Percentiles rank a stretch among this genome's conserved stretches.
Evolutionary conservation across 2,888 invertebrate species (phyloP).

Genomic region (Lutraria lutraria): DNA sequence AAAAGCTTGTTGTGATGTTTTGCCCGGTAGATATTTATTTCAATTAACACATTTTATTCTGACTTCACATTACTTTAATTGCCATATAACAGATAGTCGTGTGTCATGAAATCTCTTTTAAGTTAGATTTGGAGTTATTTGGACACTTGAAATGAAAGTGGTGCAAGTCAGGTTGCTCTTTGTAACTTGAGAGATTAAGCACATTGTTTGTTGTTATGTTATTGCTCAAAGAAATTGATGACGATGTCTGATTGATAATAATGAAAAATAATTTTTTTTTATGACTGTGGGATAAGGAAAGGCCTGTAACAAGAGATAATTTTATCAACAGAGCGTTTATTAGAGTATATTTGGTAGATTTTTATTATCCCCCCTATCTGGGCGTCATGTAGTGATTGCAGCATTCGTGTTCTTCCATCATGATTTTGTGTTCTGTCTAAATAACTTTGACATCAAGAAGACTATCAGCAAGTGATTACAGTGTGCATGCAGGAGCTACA

Average conservation of each 20-base stretch:
- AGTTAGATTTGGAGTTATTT: background rate
- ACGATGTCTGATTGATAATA: background rate
- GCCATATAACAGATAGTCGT: background rate
- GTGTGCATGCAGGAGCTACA: no score
- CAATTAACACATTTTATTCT: slow-evolving; percentile 19
- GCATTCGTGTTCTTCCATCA: no score
- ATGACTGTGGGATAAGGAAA: background rate
- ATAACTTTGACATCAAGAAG: no score
- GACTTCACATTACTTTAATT: background rate
- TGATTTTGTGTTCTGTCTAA: no score
- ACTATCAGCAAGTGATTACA: no score
- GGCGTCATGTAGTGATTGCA: no score
- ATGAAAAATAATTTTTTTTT: background rate
- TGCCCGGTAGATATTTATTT: slow-evolving; percentile 12
- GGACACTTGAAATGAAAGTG: slow-evolving; percentile 1
- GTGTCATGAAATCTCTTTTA: slow-evolving; percentile 8
- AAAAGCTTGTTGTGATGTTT: background rate
- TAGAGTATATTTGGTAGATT: no score
- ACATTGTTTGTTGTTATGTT: background rate
- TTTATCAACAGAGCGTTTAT: no score
- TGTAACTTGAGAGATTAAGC: background rate
- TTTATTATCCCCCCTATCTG: no score
- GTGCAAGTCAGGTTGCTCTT: background rate
- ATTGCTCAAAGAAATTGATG: background rate
- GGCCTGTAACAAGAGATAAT: no score